Evolutionary conservation across 2,888 invertebrate species (phyloP).

Genomic region (Drosophila niveifrons): DNA sequence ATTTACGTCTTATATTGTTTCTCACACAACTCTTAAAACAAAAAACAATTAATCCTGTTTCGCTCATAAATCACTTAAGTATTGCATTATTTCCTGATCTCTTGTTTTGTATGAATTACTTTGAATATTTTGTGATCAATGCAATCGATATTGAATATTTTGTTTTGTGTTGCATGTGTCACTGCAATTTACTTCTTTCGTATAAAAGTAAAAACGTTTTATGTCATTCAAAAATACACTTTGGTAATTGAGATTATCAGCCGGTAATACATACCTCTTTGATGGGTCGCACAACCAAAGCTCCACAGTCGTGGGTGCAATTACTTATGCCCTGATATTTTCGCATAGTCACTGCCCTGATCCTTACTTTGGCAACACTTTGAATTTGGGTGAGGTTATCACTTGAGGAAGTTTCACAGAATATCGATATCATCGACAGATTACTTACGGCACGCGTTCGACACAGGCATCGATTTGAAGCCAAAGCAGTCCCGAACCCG

Average conservation of each 20-base stretch:
- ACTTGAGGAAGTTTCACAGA: not conserved
- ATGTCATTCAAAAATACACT: no score
- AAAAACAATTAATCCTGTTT: no score
- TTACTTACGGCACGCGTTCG: slow-evolving; percentile 80
- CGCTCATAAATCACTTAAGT: no score
- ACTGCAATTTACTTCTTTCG: no score
- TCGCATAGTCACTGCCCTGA: slow-evolving; percentile 78
- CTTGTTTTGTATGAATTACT: no score
- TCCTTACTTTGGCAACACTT: slow-evolving; percentile 75
- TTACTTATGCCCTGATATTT: slow-evolving; percentile 65
- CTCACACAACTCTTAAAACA: no score
- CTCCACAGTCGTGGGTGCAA: slow-evolving; percentile 68
- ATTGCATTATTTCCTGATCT: no score
- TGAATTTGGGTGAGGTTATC: slow-evolving; percentile 1
- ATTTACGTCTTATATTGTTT: no score
- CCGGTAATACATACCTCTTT: slow-evolving; percentile 68
- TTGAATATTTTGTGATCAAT: no score
- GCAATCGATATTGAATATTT: no score
- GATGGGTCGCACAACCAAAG: slow-evolving; percentile 71
- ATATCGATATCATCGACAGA: not conserved
- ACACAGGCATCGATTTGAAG: slow-evolving; percentile 63
- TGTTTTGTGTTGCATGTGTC: no score
- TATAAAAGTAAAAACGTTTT: no score
- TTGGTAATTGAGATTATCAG: not conserved
- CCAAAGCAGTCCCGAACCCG: slow-evolving; percentile 13